A percentile compares a stretch with the other conserved stretches of the same genome.
Evolutionary conservation across 2,113 vertebrate genomes (phyloP).

Genomic region (Mus musculus): DNA sequence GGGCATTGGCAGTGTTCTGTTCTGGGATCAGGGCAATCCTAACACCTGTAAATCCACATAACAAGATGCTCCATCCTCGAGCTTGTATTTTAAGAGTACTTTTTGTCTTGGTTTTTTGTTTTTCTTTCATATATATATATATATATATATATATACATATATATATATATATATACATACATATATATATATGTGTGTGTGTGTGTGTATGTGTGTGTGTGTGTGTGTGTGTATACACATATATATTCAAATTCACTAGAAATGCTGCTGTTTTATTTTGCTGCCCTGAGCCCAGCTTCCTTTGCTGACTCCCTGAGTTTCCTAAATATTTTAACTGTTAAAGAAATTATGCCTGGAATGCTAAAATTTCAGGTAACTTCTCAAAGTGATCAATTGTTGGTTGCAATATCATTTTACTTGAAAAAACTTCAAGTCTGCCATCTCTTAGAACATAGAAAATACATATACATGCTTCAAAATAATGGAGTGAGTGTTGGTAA

Average conservation of each 20-base stretch:
- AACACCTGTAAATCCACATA: background rate
- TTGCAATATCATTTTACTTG: conserved; percentile 47
- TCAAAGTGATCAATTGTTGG: conserved; percentile 11
- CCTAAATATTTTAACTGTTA: conserved; percentile 39
- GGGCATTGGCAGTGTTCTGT: conserved; percentile 57
- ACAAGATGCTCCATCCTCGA: background rate
- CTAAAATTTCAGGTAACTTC: conserved; percentile 17
- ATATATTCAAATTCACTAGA: background rate
- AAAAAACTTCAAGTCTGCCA: conserved; percentile 9
- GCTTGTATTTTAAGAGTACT: background rate
- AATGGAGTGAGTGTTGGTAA: background rate
- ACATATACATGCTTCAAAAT: background rate
- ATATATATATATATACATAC: too few species aligned
- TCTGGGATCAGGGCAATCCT: background rate
- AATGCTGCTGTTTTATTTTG: background rate
- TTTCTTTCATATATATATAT: background rate
- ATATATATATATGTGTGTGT: too few species aligned
- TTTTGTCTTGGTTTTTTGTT: background rate
- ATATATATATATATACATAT: too few species aligned
- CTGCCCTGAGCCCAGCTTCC: background rate
- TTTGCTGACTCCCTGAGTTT: background rate
- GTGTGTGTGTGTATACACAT: background rate
- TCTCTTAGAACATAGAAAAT: conserved; percentile 51
- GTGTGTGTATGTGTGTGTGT: too few species aligned
- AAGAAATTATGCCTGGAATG: conserved; percentile 48